Base-by-base conservation (phyloP, 2,797 vertebrate genomes). In the Pipistrellus kuhlii region DNA sequence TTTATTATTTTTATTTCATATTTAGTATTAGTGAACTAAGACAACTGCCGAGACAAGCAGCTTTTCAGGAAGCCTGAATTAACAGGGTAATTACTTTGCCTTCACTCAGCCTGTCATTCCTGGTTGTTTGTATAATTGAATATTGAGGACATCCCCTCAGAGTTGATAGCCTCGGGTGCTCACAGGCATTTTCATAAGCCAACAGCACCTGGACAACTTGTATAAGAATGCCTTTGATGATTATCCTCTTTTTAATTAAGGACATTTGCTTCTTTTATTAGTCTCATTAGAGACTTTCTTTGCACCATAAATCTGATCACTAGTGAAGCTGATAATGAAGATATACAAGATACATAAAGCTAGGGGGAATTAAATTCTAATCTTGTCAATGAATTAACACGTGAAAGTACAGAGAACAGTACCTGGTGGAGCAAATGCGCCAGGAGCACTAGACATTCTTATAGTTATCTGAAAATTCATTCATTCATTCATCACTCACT, bases 161-260 rank as follows among this genome's bases (percentile, higher is more conserved):
- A 83, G 53, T 59, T 84, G 75, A 73, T 75, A 57, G 83, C 89
- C 85, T 87, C 73, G 27, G 59, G 81, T 68, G 82, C 44, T 59
- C 59, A 0, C 14, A 15, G 0, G 1, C 62, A 55, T 81, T 86
- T 94, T 82, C 69, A 81, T 83, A 90, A 94, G 53, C 72, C 41
- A 69, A 59, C 20, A 84, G 44, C 96, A 96, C 92, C 94, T 97
- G 96, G 95, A 72, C 25, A 64, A 55, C 69, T 95, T 96, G 91
- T 0, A 0, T 92, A 96, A 97, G 84, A 82, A 66, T 25, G 27
- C n/a, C 44, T 71, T 71, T 66, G 73, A 46, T 71, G 73, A 81
- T 59, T 20, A 77, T 7, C 62, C 12, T 57, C 44, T 88, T 87
- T 85, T 62, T 77, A 94, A 80, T 32, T 80, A 96, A 94, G 59